Evolutionary conservation across 2,888 invertebrate genomes (phyloP).

Genomic region (Ptychoptera albimana): DNA sequence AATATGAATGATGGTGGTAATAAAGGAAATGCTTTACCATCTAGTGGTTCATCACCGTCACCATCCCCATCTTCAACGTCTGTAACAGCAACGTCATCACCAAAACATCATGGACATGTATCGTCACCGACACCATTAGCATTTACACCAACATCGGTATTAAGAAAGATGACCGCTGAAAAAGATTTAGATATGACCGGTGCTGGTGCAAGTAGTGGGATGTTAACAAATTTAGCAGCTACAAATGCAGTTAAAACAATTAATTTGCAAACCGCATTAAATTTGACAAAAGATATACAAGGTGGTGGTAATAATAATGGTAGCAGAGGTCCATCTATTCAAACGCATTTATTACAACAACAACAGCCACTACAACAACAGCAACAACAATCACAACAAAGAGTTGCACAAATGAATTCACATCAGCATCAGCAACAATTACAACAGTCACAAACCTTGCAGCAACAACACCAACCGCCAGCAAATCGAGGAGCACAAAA

Average conservation of each 20-base stretch:
- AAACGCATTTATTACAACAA: conserved; percentile 16
- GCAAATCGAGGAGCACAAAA: not conserved
- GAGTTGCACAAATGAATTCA: conserved; percentile 11
- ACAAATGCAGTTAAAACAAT: not conserved
- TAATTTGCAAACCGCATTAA: conserved; percentile 8
- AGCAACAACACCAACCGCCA: conserved; percentile 9
- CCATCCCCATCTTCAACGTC: conserved; percentile 9
- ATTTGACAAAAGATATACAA: conserved; percentile 1
- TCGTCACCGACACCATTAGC: conserved; percentile 56
- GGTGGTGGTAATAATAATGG: conserved; percentile 6
- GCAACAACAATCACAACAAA: conserved; percentile 9
- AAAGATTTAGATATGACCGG: conserved; percentile 44
- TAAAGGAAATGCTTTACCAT: not conserved
- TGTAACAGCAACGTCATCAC: conserved; percentile 2
- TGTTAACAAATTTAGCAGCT: not conserved
- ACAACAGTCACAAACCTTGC: conserved; percentile 16
- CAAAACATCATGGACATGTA: conserved; percentile 15
- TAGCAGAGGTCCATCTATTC: conserved; percentile 21
- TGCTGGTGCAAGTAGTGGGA: not conserved
- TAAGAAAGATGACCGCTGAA: conserved; percentile 88
- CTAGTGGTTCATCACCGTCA: conserved; percentile 3
- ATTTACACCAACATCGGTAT: conserved; percentile 86
- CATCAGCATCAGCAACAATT: conserved; percentile 14
- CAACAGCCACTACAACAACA: conserved; percentile 15
- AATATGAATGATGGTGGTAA: conserved; percentile 3